Evolutionary conservation across 2,888 invertebrate genomes (phyloP).

Genomic region (Polyploca ridens): DNA sequence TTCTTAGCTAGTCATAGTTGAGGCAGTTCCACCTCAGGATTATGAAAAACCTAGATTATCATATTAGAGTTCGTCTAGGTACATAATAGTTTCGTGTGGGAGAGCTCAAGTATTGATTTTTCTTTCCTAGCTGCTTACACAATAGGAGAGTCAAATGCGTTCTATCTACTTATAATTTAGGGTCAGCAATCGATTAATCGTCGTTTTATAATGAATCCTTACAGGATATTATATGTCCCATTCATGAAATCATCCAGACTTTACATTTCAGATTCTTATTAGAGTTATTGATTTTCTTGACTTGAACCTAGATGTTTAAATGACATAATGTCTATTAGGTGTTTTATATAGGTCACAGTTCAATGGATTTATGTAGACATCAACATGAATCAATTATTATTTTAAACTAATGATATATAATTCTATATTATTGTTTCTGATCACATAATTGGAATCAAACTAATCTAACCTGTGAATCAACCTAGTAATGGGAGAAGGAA

Average conservation of each 20-base stretch:
- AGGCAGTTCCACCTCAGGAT: neutral
- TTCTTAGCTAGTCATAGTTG: neutral
- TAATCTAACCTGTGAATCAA: too few relatives aligned
- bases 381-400: neutral
- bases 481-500: too few relatives aligned
- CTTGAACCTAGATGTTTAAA: neutral
- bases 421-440: too few relatives aligned
- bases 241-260: neutral
- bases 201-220: neutral
- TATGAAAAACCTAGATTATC: neutral
- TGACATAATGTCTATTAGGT: neutral
- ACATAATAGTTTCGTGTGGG: constrained; percentile 37
- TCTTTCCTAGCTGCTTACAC: constrained; percentile 58
- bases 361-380: neutral
- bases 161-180: constrained; percentile 10
- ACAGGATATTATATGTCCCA: neutral
- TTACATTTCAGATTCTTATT: neutral
- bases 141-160: constrained; percentile 52
- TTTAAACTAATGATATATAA: neutral
- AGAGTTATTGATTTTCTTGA: neutral
- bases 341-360: constrained; percentile 6
- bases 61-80: constrained; percentile 25
- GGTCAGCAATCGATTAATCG: constrained; percentile 4
- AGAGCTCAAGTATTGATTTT: constrained; percentile 76
- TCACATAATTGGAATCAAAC: too few relatives aligned